A percentile compares a stretch with the other conserved stretches of the same genome.
These are phyloP conservation scores for Cassiopea andromeda DNA, from an alignment of 30 jellyfish, hydroid and myxozoan species.

Conservation along the genomic window DNA sequence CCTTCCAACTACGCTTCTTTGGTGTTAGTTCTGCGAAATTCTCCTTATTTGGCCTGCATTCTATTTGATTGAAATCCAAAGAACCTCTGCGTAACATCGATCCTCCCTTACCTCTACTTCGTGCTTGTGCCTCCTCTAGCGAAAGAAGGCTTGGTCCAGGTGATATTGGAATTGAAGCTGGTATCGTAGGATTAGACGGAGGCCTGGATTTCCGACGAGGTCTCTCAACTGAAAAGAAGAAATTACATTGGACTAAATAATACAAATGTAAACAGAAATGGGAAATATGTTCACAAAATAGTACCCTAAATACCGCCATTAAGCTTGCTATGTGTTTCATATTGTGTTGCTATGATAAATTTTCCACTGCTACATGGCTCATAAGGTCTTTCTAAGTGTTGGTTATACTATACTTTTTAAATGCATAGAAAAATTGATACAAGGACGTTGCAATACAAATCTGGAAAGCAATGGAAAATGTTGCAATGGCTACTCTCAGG, in stretches of 20 bases:
- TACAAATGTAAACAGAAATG: background rate
- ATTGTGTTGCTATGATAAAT: too few relatives aligned
- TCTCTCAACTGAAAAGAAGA: conserved; percentile 45
- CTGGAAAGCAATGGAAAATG: too few relatives aligned
- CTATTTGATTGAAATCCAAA: conserved; percentile 39
- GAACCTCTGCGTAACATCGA: conserved; percentile 75
- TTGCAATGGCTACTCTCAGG: too few relatives aligned
- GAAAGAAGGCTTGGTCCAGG: conserved; percentile 95
- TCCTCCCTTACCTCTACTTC: conserved; percentile 66
- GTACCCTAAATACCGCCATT: background rate
- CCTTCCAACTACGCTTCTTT: conserved; percentile 89
- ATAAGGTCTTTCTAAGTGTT: too few relatives aligned
- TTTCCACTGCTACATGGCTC: too few relatives aligned
- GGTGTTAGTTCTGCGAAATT: conserved; percentile 43
- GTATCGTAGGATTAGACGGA: conserved; percentile 80
- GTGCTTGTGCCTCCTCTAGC: conserved; percentile 95
- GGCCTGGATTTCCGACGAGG: conserved; percentile 78
- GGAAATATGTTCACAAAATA: background rate
- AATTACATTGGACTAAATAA: background rate
- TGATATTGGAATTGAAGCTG: conserved; percentile 89
- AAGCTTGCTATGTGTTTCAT: too few relatives aligned
- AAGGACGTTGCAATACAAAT: too few relatives aligned
- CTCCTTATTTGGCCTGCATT: conserved; percentile 36
- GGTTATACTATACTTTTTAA: too few relatives aligned
- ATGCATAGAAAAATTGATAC: too few relatives aligned